These are phyloP conservation scores for Unio pictorum DNA, from an alignment of 2,888 invertebrate genomes.

Conservation along the genomic window DNA sequence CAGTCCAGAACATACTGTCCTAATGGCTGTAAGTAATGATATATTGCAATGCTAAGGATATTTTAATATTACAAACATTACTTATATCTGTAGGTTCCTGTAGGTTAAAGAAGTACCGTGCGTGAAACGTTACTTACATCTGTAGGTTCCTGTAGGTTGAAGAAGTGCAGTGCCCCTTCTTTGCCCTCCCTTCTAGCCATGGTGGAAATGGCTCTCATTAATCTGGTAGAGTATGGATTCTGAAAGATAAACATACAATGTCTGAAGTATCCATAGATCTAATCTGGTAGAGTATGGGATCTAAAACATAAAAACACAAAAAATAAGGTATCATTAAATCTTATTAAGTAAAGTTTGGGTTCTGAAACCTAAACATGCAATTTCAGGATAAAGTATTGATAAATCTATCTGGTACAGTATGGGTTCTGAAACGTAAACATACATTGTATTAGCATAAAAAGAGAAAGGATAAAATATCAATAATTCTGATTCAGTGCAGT, in stretches of 20 bases:
- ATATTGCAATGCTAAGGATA: too few species aligned
- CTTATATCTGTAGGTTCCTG: conserved; percentile 65
- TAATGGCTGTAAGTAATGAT: too few species aligned
- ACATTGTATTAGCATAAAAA: neutral
- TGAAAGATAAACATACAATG: conserved; percentile 20
- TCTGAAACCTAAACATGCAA: conserved; percentile 33
- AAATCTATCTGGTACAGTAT: conserved; percentile 62
- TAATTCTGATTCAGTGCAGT: too few species aligned
- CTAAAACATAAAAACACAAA: conserved; percentile 27
- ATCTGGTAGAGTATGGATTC: conserved; percentile 65
- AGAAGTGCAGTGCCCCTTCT: conserved; percentile 74
- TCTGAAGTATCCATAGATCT: too few species aligned
- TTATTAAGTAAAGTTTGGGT: conserved; percentile 67
- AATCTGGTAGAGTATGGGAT: conserved; percentile 63
- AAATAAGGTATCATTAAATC: conserved; percentile 15
- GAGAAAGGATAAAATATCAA: too few species aligned
- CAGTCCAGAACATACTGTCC: too few species aligned
- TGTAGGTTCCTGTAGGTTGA: conserved; percentile 73
- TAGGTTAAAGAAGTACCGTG: too few species aligned
- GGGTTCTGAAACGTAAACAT: conserved; percentile 44
- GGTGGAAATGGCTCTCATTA: conserved; percentile 71
- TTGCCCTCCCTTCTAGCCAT: conserved; percentile 70
- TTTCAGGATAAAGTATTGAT: too few species aligned
- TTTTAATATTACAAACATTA: neutral
- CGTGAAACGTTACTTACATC: conserved; percentile 55